Conservation (phyloP, 2,113 vertebrate species). For the Phyllostomus hastatus region DNA sequence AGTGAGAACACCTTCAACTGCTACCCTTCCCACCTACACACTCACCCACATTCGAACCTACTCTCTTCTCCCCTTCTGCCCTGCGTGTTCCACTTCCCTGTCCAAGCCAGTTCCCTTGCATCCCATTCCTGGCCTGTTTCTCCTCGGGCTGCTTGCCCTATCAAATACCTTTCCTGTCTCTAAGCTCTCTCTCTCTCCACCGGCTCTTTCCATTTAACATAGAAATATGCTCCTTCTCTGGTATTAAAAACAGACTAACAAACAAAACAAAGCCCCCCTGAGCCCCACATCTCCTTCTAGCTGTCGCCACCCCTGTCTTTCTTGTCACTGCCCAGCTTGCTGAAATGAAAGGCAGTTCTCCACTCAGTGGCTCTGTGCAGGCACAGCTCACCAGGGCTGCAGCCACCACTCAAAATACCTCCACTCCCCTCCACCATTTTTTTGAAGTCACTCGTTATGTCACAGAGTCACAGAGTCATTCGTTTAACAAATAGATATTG, state of each 20-base stretch:
- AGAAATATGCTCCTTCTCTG: background rate
- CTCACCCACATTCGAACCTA: background rate
- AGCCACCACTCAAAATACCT: background rate
- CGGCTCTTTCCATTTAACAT: background rate
- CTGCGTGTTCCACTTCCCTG: background rate
- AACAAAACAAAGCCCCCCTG: background rate
- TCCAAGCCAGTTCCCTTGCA: background rate
- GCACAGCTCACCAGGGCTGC: background rate
- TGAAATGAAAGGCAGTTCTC: background rate
- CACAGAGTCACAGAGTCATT: background rate
- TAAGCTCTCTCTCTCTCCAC: background rate
- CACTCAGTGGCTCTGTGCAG: background rate
- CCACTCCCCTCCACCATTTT: background rate
- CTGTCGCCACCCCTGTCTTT: background rate
- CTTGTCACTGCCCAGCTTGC: background rate
- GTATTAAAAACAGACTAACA: background rate
- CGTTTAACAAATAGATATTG: background rate
- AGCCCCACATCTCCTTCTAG: background rate
- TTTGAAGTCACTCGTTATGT: background rate
- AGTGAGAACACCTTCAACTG: background rate
- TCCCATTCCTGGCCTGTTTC: background rate
- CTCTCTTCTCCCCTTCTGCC: background rate
- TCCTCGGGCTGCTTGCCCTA: background rate
- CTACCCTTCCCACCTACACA: background rate
- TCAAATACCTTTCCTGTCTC: background rate